Evolutionary conservation across 2,888 invertebrate genomes (phyloP).

Genomic region (Meiosimyza platycephala): DNA sequence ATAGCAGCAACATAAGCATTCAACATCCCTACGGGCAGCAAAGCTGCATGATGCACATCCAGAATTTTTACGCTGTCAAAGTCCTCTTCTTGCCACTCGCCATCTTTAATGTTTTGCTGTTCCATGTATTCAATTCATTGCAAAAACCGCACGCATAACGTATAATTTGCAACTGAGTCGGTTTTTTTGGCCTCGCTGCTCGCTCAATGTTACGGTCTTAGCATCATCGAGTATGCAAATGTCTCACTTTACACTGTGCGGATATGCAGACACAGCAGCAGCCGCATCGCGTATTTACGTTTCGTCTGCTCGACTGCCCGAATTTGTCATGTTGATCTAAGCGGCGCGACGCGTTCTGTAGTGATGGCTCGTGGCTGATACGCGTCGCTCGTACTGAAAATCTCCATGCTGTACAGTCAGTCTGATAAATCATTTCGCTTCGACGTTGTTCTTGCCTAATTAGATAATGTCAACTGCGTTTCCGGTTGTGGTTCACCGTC

Average conservation of each 20-base stretch:
- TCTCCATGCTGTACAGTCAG: not conserved
- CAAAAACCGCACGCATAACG: too few relatives aligned
- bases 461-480: conserved; percentile 50
- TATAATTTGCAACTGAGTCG: too few relatives aligned
- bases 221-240: not conserved
- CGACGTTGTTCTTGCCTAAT: conserved; percentile 47
- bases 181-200: too few relatives aligned
- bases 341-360: conserved; percentile 15
- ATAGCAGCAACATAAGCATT: too few relatives aligned
- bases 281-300: not conserved
- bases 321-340: conserved; percentile 44
- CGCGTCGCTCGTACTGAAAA: not conserved
- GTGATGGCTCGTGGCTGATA: not conserved
- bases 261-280: not conserved
- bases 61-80: too few relatives aligned
- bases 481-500: conserved; percentile 11
- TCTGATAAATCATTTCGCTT: conserved; percentile 47
- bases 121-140: too few relatives aligned
- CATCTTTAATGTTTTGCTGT: too few relatives aligned
- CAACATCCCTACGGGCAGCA: too few relatives aligned
- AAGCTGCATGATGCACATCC: too few relatives aligned
- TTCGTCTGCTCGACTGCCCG: not conserved
- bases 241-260: not conserved
- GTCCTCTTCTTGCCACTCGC: too few relatives aligned
- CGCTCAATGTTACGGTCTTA: too few relatives aligned